These are phyloP conservation scores for Glyphotaelius pellucidus DNA, from an alignment of 2,888 invertebrate genomes.

Conservation along the genomic window DNA sequence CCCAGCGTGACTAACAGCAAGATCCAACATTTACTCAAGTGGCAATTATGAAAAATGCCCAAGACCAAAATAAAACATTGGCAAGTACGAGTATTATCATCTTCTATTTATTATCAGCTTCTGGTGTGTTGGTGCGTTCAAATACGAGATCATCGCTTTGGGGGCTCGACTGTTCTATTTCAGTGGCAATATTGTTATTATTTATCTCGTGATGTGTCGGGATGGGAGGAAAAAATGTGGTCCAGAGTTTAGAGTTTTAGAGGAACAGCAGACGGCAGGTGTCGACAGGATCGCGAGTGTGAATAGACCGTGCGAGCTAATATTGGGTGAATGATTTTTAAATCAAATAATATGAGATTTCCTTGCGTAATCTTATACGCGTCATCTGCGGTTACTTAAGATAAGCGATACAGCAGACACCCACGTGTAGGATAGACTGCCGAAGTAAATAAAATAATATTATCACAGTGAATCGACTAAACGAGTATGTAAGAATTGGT, in stretches of 20 bases:
- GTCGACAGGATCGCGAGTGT: background rate
- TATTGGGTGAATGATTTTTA: background rate
- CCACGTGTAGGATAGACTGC: background rate
- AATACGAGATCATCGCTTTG: background rate
- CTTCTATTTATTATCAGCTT: background rate
- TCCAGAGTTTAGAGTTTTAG: background rate
- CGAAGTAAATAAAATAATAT: background rate
- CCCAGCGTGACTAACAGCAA: background rate
- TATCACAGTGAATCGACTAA: background rate
- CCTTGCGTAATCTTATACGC: background rate
- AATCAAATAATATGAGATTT: background rate
- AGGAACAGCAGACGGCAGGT: background rate
- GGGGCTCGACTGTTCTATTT: slow-evolving; percentile 12
- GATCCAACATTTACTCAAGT: background rate
- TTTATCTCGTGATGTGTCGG: background rate
- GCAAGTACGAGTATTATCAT: background rate
- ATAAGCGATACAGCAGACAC: background rate
- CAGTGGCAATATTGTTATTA: slow-evolving; percentile 4
- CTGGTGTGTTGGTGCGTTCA: background rate
- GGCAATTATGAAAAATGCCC: background rate
- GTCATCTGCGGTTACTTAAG: background rate
- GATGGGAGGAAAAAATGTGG: background rate
- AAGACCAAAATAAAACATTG: background rate
- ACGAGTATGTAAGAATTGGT: background rate
- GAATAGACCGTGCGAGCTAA: background rate